Base-by-base conservation (phyloP, 2,113 vertebrate genomes). In the Oryzias curvinotus region DNA sequence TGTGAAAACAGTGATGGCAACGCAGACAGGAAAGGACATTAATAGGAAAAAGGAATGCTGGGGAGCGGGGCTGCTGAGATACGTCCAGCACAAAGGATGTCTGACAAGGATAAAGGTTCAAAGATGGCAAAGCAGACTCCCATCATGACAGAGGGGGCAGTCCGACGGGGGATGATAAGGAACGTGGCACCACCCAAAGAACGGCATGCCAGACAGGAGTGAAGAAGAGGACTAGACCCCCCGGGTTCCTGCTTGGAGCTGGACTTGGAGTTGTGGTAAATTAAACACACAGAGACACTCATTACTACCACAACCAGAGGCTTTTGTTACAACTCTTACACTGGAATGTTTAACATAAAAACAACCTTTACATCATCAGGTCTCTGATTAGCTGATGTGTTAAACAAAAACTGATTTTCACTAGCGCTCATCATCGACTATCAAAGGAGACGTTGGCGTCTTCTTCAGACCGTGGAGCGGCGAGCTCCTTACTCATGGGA, bases 1-100 rank as follows among this genome's bases (percentile, higher is more conserved):
- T 86, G 84, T 65, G 47, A 87, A 82, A 85, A 88, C 84, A 85
- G 68, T 52, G 79, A 85, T 83, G 81, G 71, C 65, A 72, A 65
- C 71, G 65, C 62, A 73, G 79, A 77, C 85, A 85, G 87, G 83
- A 88, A 86, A 79, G 47, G 23, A 78, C 83, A 62, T 70, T 77
- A 76, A 80, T 80, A 81, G 82, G 86, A 78, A 71, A 12, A 86
- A 79, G 78, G 80, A 84, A 85, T 80, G 78, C 55, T 61, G 26
- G 42, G 52, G 30, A 18, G 16, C 30, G 18, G 56, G 63, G 47
- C 12, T 12, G 25, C 21, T 25, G 51, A 28, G 52, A 18, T 30
- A 50, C 21, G 55, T 70, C 0, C 47, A 55, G 26, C 25, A 49
- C 43, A 66, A 46, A 68, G 55, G 58, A 75, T 77, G 65, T 71